phyloP scores from a whole-genome alignment of 2,113 vertebrate species.

The Potamarius usumacintae region DNA sequence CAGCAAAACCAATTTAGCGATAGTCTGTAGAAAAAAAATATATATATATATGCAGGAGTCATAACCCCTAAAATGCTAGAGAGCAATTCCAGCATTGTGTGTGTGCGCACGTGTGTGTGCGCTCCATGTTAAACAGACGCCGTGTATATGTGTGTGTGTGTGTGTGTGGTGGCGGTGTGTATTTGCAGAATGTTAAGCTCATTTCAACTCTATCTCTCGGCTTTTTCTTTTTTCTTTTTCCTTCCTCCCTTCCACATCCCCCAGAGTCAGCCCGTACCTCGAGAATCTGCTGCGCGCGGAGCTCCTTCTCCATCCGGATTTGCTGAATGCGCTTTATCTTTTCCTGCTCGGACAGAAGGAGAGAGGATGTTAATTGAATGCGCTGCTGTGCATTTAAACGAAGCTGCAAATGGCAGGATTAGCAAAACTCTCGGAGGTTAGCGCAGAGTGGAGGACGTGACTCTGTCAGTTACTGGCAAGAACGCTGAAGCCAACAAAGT shows the following conservation, averaged over 20 bases:
- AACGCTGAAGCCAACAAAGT: not conserved
- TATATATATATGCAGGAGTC: constrained; percentile 69
- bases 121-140: constrained; percentile 47
- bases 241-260: not conserved
- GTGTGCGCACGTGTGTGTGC: not conserved
- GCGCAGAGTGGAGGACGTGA: not conserved
- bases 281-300: constrained; percentile 95
- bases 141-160: not conserved
- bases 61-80: constrained; percentile 72
- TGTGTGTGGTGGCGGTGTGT: constrained; percentile 16
- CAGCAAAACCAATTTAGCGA: constrained; percentile 79
- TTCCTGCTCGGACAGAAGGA: constrained; percentile 76
- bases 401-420: constrained; percentile 32
- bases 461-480: not conserved
- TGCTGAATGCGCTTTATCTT: constrained; percentile 99
- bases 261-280: constrained; percentile 81
- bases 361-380: constrained; percentile 57
- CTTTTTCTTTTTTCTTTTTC: constrained; percentile 29
- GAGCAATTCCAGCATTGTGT: constrained; percentile 45
- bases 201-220: constrained; percentile 38
- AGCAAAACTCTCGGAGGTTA: constrained; percentile 17
- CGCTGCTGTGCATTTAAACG: constrained; percentile 54
- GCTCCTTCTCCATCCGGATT: constrained; percentile 98
- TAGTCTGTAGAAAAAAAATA: constrained; percentile 76
- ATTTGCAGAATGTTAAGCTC: constrained; percentile 67